Percentiles rank a stretch among this genome's conserved stretches.
These are phyloP conservation scores for Apistogramma diplotaenia DNA, from an alignment of 2,113 vertebrate genomes.

Conservation along the genomic window DNA sequence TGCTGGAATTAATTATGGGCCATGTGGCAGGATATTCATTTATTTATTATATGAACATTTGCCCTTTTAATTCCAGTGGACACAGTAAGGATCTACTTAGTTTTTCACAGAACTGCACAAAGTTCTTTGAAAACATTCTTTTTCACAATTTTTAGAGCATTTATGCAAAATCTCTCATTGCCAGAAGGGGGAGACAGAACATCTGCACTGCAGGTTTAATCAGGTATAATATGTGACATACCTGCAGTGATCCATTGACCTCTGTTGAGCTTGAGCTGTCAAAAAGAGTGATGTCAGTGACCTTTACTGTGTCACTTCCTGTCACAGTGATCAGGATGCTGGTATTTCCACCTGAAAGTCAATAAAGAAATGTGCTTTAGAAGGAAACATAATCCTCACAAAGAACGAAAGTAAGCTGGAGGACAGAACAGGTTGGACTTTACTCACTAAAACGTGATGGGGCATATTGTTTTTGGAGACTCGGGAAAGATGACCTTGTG, in stretches of 20 bases:
- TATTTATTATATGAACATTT: background rate
- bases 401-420: no score
- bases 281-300: slow-evolving; percentile 58
- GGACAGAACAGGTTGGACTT: no score
- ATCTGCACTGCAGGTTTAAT: background rate
- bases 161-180: no score
- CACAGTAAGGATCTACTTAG: no score
- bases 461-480: no score
- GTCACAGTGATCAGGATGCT: slow-evolving; percentile 65
- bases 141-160: background rate
- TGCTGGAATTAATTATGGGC: background rate
- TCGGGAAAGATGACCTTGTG: background rate
- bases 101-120: no score
- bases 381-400: background rate
- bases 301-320: slow-evolving; percentile 49
- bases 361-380: background rate
- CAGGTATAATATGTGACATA: background rate
- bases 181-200: no score
- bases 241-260: slow-evolving; percentile 56
- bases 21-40: background rate
- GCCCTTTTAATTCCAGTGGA: background rate
- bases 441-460: no score
- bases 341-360: slow-evolving; percentile 55
- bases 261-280: slow-evolving; percentile 48
- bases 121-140: background rate